Percentiles rank a stretch among this genome's conserved stretches.
Evolutionary conservation across 2,797 vertebrate species (phyloP).

Genomic region (Platyrinchus mystaceus): DNA sequence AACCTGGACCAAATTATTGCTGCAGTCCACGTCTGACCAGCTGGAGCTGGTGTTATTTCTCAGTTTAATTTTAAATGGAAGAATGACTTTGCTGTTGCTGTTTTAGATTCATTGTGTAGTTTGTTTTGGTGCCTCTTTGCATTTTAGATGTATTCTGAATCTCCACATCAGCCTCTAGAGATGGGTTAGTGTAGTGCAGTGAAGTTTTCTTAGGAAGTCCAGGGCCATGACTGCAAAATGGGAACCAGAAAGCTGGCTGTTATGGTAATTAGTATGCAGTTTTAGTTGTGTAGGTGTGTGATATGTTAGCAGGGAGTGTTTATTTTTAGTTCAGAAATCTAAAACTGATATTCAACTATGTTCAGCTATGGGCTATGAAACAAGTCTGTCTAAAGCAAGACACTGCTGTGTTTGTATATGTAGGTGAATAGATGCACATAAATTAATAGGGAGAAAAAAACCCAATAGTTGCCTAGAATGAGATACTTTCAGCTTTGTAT

Average conservation of each 20-base stretch:
- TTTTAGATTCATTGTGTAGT: not conserved
- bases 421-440: accelerated
- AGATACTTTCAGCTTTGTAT: not conserved
- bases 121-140: not conserved
- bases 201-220: not conserved
- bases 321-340: not conserved
- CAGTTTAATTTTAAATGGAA: not conserved
- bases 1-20: not conserved
- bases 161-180: not conserved
- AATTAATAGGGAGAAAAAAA: not conserved
- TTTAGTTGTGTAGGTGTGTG: not conserved
- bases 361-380: not conserved
- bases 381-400: not conserved
- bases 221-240: not conserved
- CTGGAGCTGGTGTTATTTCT: not conserved
- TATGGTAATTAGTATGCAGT: not conserved
- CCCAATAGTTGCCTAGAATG: not conserved
- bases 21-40: not conserved
- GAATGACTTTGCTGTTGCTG: not conserved
- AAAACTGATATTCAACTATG: not conserved
- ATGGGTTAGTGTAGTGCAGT: not conserved
- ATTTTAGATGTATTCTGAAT: not conserved
- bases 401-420: not conserved
- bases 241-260: not conserved
- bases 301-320: not conserved